A percentile compares a stretch with the other conserved stretches of the same genome.
Conservation (phyloP, 2,113 vertebrate species). For the Astur gentilis region DNA sequence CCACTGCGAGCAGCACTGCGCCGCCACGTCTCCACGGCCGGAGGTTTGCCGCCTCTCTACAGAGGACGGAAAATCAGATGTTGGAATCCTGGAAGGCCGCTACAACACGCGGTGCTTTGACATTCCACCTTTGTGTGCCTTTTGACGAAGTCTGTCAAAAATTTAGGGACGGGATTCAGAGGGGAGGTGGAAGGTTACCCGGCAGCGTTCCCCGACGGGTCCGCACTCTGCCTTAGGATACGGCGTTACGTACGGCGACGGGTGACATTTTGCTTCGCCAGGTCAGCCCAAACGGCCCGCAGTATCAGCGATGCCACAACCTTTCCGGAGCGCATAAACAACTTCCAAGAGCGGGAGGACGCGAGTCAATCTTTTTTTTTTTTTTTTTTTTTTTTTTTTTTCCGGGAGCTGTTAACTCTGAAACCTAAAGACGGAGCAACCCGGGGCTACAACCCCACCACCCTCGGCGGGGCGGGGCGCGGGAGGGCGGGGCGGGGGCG, state of each 20-base stretch:
- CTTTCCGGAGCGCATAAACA: background rate
- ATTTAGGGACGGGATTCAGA: too few relatives aligned
- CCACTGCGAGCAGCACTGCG: background rate
- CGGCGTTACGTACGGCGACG: fast-evolving
- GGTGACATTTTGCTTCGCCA: fast-evolving
- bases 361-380: too few relatives aligned
- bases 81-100: background rate
- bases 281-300: background rate
- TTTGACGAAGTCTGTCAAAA: background rate
- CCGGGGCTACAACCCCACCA: too few relatives aligned
- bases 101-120: too few relatives aligned
- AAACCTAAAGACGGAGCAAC: background rate
- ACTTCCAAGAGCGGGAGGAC: background rate
- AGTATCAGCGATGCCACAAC: fast-evolving
- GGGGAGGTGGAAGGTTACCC: background rate
- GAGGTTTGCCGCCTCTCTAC: too few relatives aligned
- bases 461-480: too few relatives aligned
- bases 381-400: too few relatives aligned
- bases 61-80: background rate
- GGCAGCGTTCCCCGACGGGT: fast-evolving
- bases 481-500: too few relatives aligned
- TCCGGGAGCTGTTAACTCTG: background rate
- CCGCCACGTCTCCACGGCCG: fast-evolving
- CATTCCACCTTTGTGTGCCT: fast-evolving
- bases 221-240: fast-evolving